phyloP scores from a whole-genome alignment of 2,113 vertebrate genomes.

The Prionailurus viverrinus region DNA sequence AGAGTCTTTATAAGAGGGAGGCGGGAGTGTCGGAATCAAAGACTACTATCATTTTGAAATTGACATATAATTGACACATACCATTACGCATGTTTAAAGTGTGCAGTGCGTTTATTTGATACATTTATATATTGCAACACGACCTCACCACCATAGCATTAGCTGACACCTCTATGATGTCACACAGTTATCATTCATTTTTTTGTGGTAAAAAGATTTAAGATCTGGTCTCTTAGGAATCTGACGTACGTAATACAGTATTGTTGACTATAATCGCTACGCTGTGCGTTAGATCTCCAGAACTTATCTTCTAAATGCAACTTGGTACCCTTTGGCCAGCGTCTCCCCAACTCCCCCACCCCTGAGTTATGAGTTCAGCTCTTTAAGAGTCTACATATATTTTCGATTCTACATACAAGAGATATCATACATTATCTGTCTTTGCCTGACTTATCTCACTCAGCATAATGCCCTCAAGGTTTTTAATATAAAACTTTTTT shows the following conservation, averaged over 20 bases:
- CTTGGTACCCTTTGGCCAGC: background rate
- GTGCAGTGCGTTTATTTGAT: background rate
- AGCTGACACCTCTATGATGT: background rate
- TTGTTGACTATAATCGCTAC: background rate
- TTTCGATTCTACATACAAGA: background rate
- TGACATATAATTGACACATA: background rate
- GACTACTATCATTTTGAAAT: background rate
- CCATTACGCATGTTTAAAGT: background rate
- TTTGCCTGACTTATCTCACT: background rate
- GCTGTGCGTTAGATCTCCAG: background rate
- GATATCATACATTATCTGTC: background rate
- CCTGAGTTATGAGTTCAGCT: background rate
- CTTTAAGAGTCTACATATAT: background rate
- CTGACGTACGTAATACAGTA: background rate
- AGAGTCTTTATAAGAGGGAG: background rate
- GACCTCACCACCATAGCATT: background rate
- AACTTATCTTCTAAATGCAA: background rate
- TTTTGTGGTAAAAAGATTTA: background rate
- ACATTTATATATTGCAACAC: background rate
- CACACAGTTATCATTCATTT: background rate
- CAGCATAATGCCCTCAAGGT: background rate
- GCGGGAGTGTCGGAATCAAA: slow-evolving; percentile 10
- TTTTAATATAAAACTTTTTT: background rate
- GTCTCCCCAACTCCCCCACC: background rate
- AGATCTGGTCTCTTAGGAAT: background rate